A percentile compares a stretch with the other conserved stretches of the same genome.
These are phyloP conservation scores for Plebejus argus DNA, from an alignment of 2,888 invertebrate genomes.

Conservation along the genomic window DNA sequence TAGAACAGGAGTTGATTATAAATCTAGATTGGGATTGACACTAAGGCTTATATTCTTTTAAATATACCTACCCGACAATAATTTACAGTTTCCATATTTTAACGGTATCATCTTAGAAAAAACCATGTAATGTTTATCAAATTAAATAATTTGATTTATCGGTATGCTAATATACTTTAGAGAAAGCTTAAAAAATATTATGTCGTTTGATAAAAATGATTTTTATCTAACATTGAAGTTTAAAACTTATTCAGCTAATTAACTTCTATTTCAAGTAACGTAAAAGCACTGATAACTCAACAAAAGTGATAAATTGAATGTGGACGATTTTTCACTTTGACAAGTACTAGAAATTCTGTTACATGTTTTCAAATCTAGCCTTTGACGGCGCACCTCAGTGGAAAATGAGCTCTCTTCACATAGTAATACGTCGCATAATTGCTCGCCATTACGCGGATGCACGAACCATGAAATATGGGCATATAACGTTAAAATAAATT, in stretches of 20 bases:
- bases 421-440: conserved; percentile 20
- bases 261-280: background rate
- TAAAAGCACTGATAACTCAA: background rate
- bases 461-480: conserved; percentile 10
- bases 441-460: background rate
- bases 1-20: no score
- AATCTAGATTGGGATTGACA: no score
- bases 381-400: background rate
- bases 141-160: no score
- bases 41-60: no score
- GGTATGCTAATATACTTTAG: no score
- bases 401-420: conserved; percentile 6
- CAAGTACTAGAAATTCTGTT: conserved; percentile 1
- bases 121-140: no score
- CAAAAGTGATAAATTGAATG: conserved; percentile 17
- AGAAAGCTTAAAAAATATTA: background rate
- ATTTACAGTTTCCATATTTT: no score
- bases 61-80: no score
- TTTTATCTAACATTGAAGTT: background rate
- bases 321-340: conserved; percentile 1
- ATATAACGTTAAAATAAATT: conserved; percentile 27
- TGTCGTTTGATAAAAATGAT: background rate
- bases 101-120: no score
- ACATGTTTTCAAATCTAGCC: conserved; percentile 15
- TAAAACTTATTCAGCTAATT: background rate